A percentile compares a stretch with the other conserved stretches of the same genome.
Evolutionary conservation across 2,113 vertebrate species (phyloP).

Genomic region (Gobiocypris rarus): DNA sequence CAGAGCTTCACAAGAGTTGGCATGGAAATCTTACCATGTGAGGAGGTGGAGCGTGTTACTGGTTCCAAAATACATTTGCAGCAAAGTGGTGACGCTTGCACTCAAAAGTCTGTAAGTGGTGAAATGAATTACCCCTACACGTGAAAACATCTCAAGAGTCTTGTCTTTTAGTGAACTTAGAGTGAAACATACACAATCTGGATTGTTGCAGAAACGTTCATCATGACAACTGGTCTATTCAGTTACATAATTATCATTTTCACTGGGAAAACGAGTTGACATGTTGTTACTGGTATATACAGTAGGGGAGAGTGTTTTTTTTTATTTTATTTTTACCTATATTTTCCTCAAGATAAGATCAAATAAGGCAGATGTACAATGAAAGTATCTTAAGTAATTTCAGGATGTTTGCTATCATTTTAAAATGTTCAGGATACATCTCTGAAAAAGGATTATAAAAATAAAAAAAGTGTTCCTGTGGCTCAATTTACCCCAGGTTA

Average conservation of each 20-base stretch:
- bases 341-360: no score
- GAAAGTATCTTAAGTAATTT: no score
- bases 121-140: not conserved
- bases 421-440: no score
- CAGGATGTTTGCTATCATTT: no score
- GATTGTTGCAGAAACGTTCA: not conserved
- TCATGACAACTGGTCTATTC: not conserved
- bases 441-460: no score
- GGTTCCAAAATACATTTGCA: constrained; percentile 59
- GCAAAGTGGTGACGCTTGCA: not conserved
- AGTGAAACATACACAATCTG: not conserved
- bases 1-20: not conserved
- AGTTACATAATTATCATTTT: not conserved
- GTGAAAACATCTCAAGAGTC: not conserved
- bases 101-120: constrained; percentile 4
- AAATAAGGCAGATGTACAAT: no score
- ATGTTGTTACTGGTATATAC: not conserved
- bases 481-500: no score
- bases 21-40: constrained; percentile 42
- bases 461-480: no score
- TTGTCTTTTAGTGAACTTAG: not conserved
- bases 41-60: constrained; percentile 38
- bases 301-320: no score
- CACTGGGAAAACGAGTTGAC: not conserved
- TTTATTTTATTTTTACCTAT: no score